phyloP scores from a whole-genome alignment of 35 echinoderm and acorn worm species.

The Ophioderma brevispina region DNA sequence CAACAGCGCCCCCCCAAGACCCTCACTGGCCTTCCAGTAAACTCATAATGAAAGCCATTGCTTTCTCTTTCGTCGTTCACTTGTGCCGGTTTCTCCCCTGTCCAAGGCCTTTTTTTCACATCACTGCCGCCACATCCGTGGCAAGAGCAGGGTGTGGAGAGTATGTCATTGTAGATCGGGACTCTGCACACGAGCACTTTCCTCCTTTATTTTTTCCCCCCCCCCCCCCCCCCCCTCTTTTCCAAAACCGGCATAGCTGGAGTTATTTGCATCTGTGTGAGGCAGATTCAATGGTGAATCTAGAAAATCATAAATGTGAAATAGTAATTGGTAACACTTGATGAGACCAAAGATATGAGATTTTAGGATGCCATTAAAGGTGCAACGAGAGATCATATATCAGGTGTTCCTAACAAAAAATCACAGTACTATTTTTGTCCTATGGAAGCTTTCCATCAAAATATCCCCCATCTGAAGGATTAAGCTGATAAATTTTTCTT shows the following conservation, averaged over 20 bases:
- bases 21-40: slow-evolving; percentile 85
- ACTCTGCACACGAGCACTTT: not conserved
- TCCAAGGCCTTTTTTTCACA: not conserved
- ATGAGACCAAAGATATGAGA: not conserved
- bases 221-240: too few relatives aligned
- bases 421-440: not conserved
- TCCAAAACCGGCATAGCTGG: not conserved
- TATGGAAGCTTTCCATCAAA: not conserved
- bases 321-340: not conserved
- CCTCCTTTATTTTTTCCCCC: too few relatives aligned
- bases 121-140: not conserved
- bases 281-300: not conserved
- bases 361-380: not conserved
- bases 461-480: too few relatives aligned
- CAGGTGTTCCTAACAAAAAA: not conserved
- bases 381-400: not conserved
- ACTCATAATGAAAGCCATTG: slow-evolving; percentile 97
- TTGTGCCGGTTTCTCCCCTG: slow-evolving; percentile 14
- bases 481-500: too few relatives aligned
- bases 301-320: not conserved
- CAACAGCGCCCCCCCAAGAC: slow-evolving; percentile 90
- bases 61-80: slow-evolving; percentile 90
- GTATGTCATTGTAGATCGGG: not conserved
- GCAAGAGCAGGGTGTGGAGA: not conserved
- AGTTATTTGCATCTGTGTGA: not conserved